A percentile compares a stretch with the other conserved stretches of the same genome.
phyloP scores from a whole-genome alignment of 2,113 vertebrate genomes.

The Myotis brandtii region DNA sequence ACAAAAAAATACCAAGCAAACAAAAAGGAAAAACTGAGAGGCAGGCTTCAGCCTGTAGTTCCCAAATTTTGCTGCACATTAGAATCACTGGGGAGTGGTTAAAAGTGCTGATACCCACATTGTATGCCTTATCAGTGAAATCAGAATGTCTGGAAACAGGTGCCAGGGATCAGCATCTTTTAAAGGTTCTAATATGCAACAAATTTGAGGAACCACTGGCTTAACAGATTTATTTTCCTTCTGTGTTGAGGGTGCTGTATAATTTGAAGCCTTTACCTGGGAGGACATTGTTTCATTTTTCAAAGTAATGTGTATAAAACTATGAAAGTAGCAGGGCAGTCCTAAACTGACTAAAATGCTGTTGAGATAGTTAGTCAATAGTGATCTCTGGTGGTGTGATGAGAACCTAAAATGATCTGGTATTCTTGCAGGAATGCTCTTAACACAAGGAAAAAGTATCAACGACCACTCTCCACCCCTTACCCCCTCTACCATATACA shows the following conservation, averaged over 20 bases:
- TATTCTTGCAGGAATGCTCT: not conserved
- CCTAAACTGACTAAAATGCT: not conserved
- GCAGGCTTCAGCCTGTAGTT: not conserved
- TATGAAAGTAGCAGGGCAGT: not conserved
- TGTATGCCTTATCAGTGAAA: not conserved
- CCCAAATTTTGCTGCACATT: not conserved
- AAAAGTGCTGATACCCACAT: not conserved
- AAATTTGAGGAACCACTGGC: not conserved
- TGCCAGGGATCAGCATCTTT: not conserved
- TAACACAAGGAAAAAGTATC: not conserved
- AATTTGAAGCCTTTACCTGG: not conserved
- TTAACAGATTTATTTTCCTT: not conserved
- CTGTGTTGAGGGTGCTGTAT: not conserved
- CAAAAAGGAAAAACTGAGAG: not conserved
- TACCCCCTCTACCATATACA: not conserved
- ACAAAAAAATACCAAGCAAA: no score
- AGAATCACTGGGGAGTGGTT: not conserved
- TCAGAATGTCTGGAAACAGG: not conserved
- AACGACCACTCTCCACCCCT: not conserved
- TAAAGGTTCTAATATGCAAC: not conserved
- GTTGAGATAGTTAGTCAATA: not conserved
- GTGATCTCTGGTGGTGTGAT: constrained; percentile 57
- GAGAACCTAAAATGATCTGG: not conserved
- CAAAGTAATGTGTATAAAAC: not conserved
- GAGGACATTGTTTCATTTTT: not conserved